Base-by-base conservation (phyloP, 2,113 vertebrate genomes). In the Calyptomena viridis region DNA sequence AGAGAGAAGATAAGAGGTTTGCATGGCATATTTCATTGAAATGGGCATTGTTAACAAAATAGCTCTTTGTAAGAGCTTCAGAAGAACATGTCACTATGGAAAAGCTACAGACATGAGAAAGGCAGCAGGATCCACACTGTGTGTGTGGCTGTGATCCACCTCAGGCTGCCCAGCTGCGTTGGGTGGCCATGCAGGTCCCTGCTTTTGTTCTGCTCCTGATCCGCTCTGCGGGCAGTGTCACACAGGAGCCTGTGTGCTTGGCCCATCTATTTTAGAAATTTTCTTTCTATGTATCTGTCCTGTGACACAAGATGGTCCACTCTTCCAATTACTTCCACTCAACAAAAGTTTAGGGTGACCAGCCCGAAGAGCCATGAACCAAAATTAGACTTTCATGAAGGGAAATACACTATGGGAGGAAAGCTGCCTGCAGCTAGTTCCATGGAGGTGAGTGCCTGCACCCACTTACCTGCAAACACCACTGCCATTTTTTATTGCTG, bases 1-100 rank as follows among this genome's bases (percentile, higher is more conserved):
- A 78, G 52, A 87, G 30, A 64, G 35, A 71, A 55, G 73, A 49
- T 59, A 82, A 85, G 72, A 96, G 33, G 15, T 92, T 96, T 89
- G 15, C 22, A 12, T 77, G 79, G 60, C 87, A 77, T 55, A 27
- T 79, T 74, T 82, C 58, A 93, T 94, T 94, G 72, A 75, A 68
- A 80, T 30, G n/a, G 33, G 12, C 30, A 40, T 44, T 87, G 49
- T 46, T 73, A 67, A 88, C 11, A 77, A 66, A 89, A 49, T 12
- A 64, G 53, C 15, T 84, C 73, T 92, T 92, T 95, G 79, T 88
- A 47, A 86, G 60, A 53, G 60, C 84, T 93, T 94, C 79, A 92
- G 69, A 94, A 94, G 22, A 78, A 78, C 60, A 71, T 91, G 90
- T 67, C 60, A 53, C 42, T 2, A 1, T 55, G 58, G 35, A 67